phyloP scores from a whole-genome alignment of 2,888 invertebrate species.

The Leuctra nigra region DNA sequence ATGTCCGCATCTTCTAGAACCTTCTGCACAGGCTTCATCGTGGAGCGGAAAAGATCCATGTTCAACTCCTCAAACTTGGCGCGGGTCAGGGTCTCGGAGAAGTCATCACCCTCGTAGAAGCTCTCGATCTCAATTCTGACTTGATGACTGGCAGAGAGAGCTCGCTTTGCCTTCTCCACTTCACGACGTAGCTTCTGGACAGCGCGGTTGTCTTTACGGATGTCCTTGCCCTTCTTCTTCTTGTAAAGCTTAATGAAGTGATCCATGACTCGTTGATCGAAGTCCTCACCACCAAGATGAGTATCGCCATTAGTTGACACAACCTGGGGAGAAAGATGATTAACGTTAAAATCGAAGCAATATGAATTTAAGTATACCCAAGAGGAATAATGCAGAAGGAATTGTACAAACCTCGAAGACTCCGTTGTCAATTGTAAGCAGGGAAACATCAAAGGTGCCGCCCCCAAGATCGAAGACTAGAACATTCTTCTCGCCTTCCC shows the following conservation, averaged over 20 bases:
- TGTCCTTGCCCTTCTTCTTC: conserved; percentile 97
- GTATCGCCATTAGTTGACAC: conserved; percentile 93
- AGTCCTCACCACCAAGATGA: conserved; percentile 98
- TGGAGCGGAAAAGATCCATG: conserved; percentile 86
- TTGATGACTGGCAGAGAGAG: conserved; percentile 90
- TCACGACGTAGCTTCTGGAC: conserved; percentile 95
- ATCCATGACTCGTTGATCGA: conserved; percentile 97
- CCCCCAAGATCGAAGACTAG: conserved; percentile 98
- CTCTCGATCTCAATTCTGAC: conserved; percentile 98
- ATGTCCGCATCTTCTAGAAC: conserved; percentile 98
- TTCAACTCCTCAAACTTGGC: conserved; percentile 99
- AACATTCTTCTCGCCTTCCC: conserved; percentile 96
- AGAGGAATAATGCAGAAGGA: background rate
- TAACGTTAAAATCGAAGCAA: background rate
- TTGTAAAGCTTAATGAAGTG: conserved; percentile 98
- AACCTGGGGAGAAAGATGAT: conserved; percentile 41
- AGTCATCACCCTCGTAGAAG: conserved; percentile 96
- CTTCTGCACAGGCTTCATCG: conserved; percentile 91
- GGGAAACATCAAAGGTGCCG: conserved; percentile 98
- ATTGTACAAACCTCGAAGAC: conserved; percentile 71
- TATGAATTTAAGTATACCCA: background rate
- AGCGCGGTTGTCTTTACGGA: conserved; percentile 89
- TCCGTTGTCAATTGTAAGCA: conserved; percentile 97
- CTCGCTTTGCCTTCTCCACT: conserved; percentile 96
- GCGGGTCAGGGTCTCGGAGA: conserved; percentile 94